Evolutionary conservation across 2,888 invertebrate species (phyloP).

Genomic region (Crocallis elinguaria): DNA sequence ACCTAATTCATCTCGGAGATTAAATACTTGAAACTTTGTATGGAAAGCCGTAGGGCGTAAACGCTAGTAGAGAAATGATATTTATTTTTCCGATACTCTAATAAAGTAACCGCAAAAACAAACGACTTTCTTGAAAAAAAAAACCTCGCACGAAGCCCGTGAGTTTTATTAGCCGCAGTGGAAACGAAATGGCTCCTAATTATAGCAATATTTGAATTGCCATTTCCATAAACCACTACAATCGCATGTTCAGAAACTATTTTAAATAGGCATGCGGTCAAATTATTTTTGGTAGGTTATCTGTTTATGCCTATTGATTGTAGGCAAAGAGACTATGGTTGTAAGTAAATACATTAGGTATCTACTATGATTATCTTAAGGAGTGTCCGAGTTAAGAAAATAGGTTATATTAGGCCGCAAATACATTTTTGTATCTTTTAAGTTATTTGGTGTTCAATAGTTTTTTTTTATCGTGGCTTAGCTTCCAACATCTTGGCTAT

Average conservation of each 20-base stretch:
- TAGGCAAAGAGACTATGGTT: not conserved
- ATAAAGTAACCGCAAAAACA: conserved; percentile 40
- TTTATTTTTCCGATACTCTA: conserved; percentile 11
- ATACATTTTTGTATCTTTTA: too few relatives aligned
- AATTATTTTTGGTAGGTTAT: conserved; percentile 52
- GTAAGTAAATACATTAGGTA: too few relatives aligned
- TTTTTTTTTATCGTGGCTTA: too few relatives aligned
- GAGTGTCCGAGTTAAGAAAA: too few relatives aligned
- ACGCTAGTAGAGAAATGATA: conserved; percentile 34
- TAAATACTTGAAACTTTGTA: too few relatives aligned
- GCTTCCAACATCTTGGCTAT: too few relatives aligned
- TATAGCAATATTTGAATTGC: conserved; percentile 77
- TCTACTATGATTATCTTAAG: too few relatives aligned
- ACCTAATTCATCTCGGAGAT: too few relatives aligned
- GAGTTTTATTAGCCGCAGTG: conserved; percentile 69
- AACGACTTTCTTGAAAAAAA: conserved; percentile 57
- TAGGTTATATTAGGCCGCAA: too few relatives aligned
- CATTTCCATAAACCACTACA: conserved; percentile 66
- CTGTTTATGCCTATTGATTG: conserved; percentile 4
- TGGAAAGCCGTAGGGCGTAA: too few relatives aligned
- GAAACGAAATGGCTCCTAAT: conserved; percentile 75
- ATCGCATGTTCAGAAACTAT: conserved; percentile 73
- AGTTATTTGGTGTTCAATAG: too few relatives aligned
- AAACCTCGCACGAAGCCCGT: conserved; percentile 57
- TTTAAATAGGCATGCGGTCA: conserved; percentile 60